Evolutionary conservation across 2,113 vertebrate genomes (phyloP).

Genomic region (Hypanus sabinus): DNA sequence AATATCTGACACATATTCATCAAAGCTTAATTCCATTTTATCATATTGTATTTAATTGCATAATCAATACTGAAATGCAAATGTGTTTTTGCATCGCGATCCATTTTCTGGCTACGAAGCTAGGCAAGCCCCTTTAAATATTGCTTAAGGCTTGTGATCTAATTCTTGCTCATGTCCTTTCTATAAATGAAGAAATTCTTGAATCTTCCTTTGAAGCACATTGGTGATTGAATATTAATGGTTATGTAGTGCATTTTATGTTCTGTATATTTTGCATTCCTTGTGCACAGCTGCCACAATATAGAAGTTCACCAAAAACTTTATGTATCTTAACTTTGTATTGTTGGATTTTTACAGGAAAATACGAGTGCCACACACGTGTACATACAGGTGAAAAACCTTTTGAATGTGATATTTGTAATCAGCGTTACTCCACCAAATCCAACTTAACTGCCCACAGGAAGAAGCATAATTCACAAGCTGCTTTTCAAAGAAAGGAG

Average conservation of each 20-base stretch:
- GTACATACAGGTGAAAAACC: slow-evolving; percentile 97
- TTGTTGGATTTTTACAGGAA: slow-evolving; percentile 59
- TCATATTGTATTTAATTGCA: neutral
- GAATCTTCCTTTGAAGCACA: neutral
- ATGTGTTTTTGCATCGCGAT: neutral
- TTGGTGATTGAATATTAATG: neutral
- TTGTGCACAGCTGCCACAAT: neutral
- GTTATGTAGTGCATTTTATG: neutral
- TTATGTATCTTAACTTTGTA: neutral
- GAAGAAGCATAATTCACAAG: slow-evolving; percentile 79
- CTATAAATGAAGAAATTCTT: neutral
- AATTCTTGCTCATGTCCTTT: neutral
- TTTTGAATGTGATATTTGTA: slow-evolving; percentile 93
- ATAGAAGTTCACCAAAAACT: neutral
- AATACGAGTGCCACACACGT: slow-evolving; percentile 90
- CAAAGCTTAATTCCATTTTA: neutral
- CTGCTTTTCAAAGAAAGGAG: slow-evolving; percentile 82
- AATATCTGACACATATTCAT: neutral
- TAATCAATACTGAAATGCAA: neutral
- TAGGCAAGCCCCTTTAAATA: neutral
- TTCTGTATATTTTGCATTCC: neutral
- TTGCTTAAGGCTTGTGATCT: neutral
- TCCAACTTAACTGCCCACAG: slow-evolving; percentile 94
- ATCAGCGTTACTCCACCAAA: slow-evolving; percentile 93
- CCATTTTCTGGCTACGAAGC: neutral